A percentile compares a stretch with the other conserved stretches of the same genome.
phyloP scores from a whole-genome alignment of 2,888 invertebrate species.

The Chaitophorus viminalis region DNA sequence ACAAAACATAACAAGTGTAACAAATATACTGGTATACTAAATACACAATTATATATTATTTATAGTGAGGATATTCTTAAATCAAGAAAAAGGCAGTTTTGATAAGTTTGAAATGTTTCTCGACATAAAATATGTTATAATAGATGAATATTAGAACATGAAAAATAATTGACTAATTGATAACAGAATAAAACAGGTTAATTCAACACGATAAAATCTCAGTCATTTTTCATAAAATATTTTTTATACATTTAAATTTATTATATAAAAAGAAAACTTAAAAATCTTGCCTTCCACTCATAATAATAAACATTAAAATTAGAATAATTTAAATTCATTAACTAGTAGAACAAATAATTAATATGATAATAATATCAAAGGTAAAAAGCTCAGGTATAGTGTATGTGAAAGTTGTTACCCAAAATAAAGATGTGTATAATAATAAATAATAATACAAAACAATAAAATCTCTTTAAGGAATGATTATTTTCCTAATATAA shows the following conservation, averaged over 20 bases:
- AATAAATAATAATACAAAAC: slow-evolving; percentile 45
- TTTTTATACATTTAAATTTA: neutral
- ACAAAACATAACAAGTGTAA: slow-evolving; percentile 38
- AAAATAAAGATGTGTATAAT: slow-evolving; percentile 34
- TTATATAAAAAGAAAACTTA: neutral
- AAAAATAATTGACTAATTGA: neutral
- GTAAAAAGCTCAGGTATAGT: neutral
- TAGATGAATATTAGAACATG: neutral
- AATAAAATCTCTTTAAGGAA: slow-evolving; percentile 29
- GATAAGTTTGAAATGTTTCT: neutral
- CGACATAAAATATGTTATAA: neutral
- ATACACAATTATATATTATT: slow-evolving; percentile 14
- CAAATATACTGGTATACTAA: slow-evolving; percentile 2
- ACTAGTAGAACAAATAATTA: neutral
- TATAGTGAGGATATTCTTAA: neutral
- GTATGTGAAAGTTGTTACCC: neutral
- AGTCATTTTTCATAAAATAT: neutral
- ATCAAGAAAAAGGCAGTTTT: slow-evolving; percentile 19
- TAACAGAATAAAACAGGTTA: neutral
- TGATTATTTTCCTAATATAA: slow-evolving; percentile 24
- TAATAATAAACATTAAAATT: neutral
- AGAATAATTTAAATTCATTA: neutral
- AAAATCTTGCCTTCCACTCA: slow-evolving; percentile 3
- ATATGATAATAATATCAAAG: neutral
- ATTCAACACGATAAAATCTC: neutral